A percentile compares a stretch with the other conserved stretches of the same genome.
phyloP scores from a whole-genome alignment of 2,113 vertebrate genomes.

The Synchiropus splendidus region DNA sequence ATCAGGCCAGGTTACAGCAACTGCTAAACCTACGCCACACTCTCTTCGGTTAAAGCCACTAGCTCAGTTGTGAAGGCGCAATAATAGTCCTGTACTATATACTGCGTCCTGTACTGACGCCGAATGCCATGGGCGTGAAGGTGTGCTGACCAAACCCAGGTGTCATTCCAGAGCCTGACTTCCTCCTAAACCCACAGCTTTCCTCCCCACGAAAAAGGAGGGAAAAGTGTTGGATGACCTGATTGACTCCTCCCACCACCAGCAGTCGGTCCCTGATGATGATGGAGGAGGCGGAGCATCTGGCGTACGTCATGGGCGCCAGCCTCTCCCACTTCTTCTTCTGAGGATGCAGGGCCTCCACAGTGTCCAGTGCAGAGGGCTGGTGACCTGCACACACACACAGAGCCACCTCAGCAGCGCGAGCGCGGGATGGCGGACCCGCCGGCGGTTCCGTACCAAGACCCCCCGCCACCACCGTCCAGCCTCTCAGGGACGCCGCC shows the following conservation, averaged over 20 bases:
- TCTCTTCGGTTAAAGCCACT: no score
- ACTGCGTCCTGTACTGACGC: no score
- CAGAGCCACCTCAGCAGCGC: background rate
- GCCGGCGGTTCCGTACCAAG: constrained; percentile 70
- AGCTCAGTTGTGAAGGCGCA: no score
- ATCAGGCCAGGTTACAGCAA: no score
- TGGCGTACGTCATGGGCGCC: constrained; percentile 82
- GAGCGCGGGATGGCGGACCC: background rate
- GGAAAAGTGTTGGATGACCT: constrained; percentile 26
- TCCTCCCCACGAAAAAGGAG: no score
- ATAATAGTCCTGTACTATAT: no score
- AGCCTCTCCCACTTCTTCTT: constrained; percentile 89
- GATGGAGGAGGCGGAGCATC: constrained; percentile 88
- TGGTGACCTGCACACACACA: constrained; percentile 76
- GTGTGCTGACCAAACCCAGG: no score
- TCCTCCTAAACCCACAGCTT: no score
- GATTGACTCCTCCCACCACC: constrained; percentile 87
- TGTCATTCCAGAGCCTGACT: no score
- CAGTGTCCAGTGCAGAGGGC: constrained; percentile 81
- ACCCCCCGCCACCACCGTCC: constrained; percentile 85
- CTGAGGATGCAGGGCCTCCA: constrained; percentile 83
- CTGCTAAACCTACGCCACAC: no score
- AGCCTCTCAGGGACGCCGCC: constrained; percentile 76
- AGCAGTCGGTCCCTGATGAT: constrained; percentile 81
- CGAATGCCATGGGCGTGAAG: no score